Evolutionary conservation across 2,888 invertebrate genomes (phyloP), one percentile per base, ranked within the genome.

Genomic region (Parapristionchus giblindavisi): DNA sequence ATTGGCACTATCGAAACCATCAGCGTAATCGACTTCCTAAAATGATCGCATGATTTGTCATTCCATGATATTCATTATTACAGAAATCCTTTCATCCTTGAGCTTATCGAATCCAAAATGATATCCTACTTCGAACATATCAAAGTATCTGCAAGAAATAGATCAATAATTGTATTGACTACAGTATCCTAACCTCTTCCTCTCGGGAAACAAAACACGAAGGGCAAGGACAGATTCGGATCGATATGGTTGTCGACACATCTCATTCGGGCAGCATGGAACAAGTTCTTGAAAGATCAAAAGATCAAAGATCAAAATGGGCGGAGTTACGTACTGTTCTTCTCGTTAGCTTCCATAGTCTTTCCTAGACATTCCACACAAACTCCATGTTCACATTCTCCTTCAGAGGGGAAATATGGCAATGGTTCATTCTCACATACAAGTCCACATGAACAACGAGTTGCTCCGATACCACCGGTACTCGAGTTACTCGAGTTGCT

Each of bases 371-470:
- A 84, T 24, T 66, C 70, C 8, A 82, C 32, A 73, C 84, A 84
- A 14, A 82, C 80, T 14, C 81, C 81, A 68, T 84, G 84, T n/a
- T 84, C 84, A 72, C 84, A 84, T 63, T 84, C 84, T 34, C 76
- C 76, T 65, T 83, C 84, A 34, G 83, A 82, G 27, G 84, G 84
- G 52, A 84, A 84, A 66, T 83, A 83, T 21, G 81, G 78, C 51
- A 84, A 76, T 4, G 81, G 81, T 61, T 83, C 82, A 1, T 81
- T 80, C 32, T 80, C 81, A 68, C 84, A 84, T 27, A 77, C 80
- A 14, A 77, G 43, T 29, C 74, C 56, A 29, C 78, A 77, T 51
- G 74, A 72, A 56, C 78, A 65, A 5, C 27, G 1, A 17, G 17
- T 27, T 54, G 36, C 48, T 27, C 32, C n/a, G 36, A n/a, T n/a